These are phyloP conservation scores for Centropus unirufus DNA, from an alignment of 2,113 vertebrate genomes.

Conservation along the genomic window DNA sequence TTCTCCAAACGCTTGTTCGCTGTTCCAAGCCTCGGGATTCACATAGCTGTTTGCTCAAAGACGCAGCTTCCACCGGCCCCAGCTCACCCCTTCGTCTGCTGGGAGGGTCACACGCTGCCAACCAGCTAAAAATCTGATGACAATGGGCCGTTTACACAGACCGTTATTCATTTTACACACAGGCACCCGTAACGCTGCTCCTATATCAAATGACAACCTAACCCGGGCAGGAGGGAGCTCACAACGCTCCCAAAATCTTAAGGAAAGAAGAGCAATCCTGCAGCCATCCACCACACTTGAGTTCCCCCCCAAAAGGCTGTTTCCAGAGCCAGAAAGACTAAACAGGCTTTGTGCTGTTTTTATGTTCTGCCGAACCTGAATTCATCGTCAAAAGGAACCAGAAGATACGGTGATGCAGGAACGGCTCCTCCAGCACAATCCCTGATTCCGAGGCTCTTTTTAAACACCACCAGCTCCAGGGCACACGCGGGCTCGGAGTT, in stretches of 20 bases:
- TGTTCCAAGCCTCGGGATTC: neutral
- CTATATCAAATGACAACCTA: neutral
- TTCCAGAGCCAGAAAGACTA: neutral
- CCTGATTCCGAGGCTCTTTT: neutral
- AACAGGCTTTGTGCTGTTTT: neutral
- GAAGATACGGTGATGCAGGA: neutral
- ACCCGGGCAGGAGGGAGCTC: neutral
- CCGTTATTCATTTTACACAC: neutral
- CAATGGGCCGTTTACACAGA: neutral
- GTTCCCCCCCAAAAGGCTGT: neutral
- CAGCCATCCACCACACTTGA: neutral
- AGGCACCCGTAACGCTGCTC: neutral
- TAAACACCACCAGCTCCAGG: neutral
- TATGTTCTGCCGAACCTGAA: neutral
- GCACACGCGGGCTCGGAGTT: accelerated
- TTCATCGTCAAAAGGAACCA: neutral
- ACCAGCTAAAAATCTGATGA: neutral
- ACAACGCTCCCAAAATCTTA: neutral
- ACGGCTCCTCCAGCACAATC: neutral
- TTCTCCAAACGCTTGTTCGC: neutral
- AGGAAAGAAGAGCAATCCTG: neutral
- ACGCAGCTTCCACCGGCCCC: neutral
- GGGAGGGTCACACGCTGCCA: neutral
- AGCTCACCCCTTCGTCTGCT: neutral
- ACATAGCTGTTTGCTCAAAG: neutral